Conservation (phyloP, 2,797 vertebrate species). For the Enteromius mattozi region DNA sequence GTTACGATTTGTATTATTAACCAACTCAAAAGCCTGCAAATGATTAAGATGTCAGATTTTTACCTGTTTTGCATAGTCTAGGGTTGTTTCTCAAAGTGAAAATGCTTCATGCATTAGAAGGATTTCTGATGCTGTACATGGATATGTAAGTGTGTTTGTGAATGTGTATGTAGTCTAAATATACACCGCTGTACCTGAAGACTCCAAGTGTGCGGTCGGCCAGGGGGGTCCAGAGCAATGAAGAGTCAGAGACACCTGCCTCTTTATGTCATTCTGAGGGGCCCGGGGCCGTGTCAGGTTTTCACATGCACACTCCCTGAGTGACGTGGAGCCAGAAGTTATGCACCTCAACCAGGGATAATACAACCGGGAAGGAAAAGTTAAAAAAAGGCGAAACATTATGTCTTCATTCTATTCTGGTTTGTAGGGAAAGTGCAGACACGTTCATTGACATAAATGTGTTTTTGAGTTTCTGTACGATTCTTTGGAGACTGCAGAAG, state of each 20-base stretch:
- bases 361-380: conserved; percentile 29
- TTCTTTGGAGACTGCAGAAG: background rate
- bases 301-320: conserved; percentile 46
- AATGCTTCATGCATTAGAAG: background rate
- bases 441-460: background rate
- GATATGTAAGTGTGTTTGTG: conserved; percentile 13
- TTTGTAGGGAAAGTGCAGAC: conserved; percentile 1
- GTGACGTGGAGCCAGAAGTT: conserved; percentile 63
- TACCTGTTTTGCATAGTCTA: background rate
- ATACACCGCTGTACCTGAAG: conserved; percentile 59
- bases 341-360: conserved; percentile 41
- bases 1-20: background rate
- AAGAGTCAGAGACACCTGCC: conserved; percentile 59
- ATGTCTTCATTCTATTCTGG: conserved; percentile 47
- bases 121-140: background rate
- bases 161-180: conserved; percentile 63
- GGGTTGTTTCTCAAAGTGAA: background rate
- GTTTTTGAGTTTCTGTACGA: background rate
- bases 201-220: conserved; percentile 39
- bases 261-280: conserved; percentile 57
- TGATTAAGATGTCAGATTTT: background rate
- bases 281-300: conserved; percentile 60
- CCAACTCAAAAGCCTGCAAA: background rate
- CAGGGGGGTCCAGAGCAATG: conserved; percentile 44
- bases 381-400: conserved; percentile 44